Evolutionary conservation across 2,888 invertebrate genomes (phyloP), one percentile per base, ranked within the genome.

Genomic region (Rhagium mordax): DNA sequence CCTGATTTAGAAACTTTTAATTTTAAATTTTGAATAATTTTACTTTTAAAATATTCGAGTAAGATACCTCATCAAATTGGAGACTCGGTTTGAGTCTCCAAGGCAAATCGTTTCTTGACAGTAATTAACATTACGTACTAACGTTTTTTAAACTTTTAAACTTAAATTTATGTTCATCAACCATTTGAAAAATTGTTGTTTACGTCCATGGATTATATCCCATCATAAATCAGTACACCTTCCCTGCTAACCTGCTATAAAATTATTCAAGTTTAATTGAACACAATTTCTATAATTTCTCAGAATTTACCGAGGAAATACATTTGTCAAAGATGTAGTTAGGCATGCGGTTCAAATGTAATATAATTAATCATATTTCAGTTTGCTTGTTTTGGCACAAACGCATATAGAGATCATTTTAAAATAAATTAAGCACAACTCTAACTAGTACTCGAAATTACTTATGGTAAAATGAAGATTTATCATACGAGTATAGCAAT

Each of bases 241-340:
- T 80, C 6, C 76, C 79, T 78, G 74, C 76, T 80, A 78, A 75
- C 74, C 76, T 77, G 78, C 79, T 77, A 79, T 77, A 70, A 80
- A 83, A 80, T 80, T 79, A 83, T 80, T 82, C 83, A 82, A 79
- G 80, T 81, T 78, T 83, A 84, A 83, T 82, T 82, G 80, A 78
- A 81, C 79, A 74, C 78, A 75, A 78, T 78, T 79, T 75, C 75
- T 70, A 73, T 78, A 78, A 80, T 78, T 79, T 78, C 78, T 79
- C 72, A 57, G 75, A 78, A 80, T 77, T 79, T 78, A 71, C 74
- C 78, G 72, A 70, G 78, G 73, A 75, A 74, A 76, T 71, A 73
- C 75, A 78, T 78, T 76, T 76, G 76, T 78, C 76, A 78, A 67
- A 69, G 75, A 72, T 75, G 70, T 67, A 76, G 70, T 74, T 70